Conservation (phyloP, 2,797 vertebrate genomes). For the Enteromius viviparus region DNA sequence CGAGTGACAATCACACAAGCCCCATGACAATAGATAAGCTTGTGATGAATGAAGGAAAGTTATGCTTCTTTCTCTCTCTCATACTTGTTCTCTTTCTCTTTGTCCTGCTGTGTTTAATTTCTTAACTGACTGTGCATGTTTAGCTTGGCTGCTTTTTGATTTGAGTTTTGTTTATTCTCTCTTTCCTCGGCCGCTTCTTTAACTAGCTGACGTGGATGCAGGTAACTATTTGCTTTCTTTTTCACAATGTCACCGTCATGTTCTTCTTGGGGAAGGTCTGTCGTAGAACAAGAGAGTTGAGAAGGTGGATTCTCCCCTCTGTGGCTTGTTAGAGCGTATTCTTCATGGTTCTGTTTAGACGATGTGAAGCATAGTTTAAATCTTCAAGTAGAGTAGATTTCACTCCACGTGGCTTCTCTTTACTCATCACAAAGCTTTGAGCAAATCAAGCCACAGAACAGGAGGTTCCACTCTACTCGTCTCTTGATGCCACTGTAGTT, state of each 20-base stretch:
- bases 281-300: constrained; percentile 14
- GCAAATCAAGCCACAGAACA: constrained; percentile 44
- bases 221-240: constrained; percentile 84
- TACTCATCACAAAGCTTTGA: constrained; percentile 3
- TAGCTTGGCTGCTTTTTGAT: constrained; percentile 60
- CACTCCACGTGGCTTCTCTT: background rate
- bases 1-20: background rate
- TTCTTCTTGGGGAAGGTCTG: background rate
- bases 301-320: constrained; percentile 29
- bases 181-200: constrained; percentile 87
- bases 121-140: constrained; percentile 56
- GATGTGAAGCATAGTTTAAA: background rate
- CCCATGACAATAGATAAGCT: constrained; percentile 19
- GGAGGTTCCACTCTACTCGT: constrained; percentile 26
- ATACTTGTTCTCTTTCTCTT: background rate
- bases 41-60: constrained; percentile 25
- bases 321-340: constrained; percentile 28
- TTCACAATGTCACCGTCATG: constrained; percentile 15
- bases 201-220: constrained; percentile 98
- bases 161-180: constrained; percentile 66
- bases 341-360: background rate
- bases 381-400: background rate
- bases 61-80: constrained; percentile 11
- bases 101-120: constrained; percentile 34
- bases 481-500: constrained; percentile 37